Evolutionary conservation across 2,888 invertebrate species (phyloP), one percentile per base, ranked within the genome.

Genomic region (Colostygia pectinataria): DNA sequence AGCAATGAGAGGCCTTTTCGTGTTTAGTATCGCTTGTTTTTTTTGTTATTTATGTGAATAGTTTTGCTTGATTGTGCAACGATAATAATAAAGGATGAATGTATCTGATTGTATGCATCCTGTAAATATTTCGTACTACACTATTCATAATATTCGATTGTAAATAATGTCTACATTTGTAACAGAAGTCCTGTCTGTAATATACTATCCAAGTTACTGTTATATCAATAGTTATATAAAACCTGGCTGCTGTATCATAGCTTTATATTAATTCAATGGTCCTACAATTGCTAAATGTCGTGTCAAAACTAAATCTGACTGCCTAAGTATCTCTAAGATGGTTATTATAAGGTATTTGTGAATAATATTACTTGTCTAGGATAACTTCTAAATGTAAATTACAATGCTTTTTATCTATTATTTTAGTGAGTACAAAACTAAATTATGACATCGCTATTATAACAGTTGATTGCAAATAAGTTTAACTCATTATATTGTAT

Each of bases 401-500:
- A 55, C 32, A 57, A 37, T 53, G 23, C 39, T 27, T 55, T 52
- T 44, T 52, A 53, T 47, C 54, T 29, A 56, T 64, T 58, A 45
- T 60, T 61, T 59, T 53, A 56, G 42, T 37, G 62, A 68, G 70
- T 71, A 71, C 70, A 66, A 68, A 68, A 45, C 49, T 58, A 40
- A 59, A 48, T 60, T 57, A 52, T 53, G 49, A 50, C 46, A 40
- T 18, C 15, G 41, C 33, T 41, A 10, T 46, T 50, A 45, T 32
- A n/a, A 46, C 36, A 29, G 49, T 46, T 40, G 27, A 45, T 40
- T 28, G 39, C 34, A 42, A 36, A 36, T 53, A 44, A 45, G 46
- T 23, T 40, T 38, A 31, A n/a, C n/a, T 29, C 28, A 20, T 20
- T 38, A 43, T 12, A 12, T 12, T 29, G 39, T 36, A 25, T 39